These are phyloP conservation scores for Holothuria glaberrima DNA, from an alignment of 35 echinoderm and acorn worm species.

Conservation along the genomic window DNA sequence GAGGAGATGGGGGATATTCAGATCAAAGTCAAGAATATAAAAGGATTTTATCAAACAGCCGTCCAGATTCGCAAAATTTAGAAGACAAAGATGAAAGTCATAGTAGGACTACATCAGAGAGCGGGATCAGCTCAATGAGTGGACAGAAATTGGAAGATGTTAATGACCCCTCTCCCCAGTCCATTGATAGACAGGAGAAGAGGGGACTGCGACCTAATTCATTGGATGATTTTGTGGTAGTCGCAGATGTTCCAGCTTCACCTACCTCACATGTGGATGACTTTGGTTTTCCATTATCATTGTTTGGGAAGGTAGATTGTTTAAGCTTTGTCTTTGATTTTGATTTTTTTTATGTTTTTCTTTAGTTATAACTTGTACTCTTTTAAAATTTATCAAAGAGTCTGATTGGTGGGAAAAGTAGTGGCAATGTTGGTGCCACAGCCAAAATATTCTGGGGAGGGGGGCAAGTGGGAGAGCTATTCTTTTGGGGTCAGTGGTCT, in stretches of 20 bases:
- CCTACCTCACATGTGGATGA: conserved; percentile 67
- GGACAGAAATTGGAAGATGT: conserved; percentile 29
- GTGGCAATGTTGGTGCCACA: no score
- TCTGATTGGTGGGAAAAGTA: no score
- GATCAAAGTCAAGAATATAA: not conserved
- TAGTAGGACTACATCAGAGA: not conserved
- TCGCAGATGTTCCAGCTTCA: conserved; percentile 63
- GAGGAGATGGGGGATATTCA: not conserved
- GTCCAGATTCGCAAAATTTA: not conserved
- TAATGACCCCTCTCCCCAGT: not conserved
- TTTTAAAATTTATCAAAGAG: no score
- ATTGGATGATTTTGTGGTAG: conserved; percentile 76
- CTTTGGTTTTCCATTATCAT: conserved; percentile 91
- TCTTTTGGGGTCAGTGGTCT: no score
- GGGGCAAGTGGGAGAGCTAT: no score
- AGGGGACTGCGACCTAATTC: not conserved
- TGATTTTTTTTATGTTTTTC: not conserved
- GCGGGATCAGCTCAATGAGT: conserved; percentile 44
- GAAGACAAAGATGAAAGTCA: conserved; percentile 12
- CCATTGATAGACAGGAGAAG: not conserved
- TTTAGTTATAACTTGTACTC: no score
- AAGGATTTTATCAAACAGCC: not conserved
- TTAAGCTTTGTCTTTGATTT: not conserved
- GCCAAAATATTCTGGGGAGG: no score
- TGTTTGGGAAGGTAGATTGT: conserved; percentile 94